phyloP scores from a whole-genome alignment of 2,113 vertebrate species.

The Oxyura jamaicensis region DNA sequence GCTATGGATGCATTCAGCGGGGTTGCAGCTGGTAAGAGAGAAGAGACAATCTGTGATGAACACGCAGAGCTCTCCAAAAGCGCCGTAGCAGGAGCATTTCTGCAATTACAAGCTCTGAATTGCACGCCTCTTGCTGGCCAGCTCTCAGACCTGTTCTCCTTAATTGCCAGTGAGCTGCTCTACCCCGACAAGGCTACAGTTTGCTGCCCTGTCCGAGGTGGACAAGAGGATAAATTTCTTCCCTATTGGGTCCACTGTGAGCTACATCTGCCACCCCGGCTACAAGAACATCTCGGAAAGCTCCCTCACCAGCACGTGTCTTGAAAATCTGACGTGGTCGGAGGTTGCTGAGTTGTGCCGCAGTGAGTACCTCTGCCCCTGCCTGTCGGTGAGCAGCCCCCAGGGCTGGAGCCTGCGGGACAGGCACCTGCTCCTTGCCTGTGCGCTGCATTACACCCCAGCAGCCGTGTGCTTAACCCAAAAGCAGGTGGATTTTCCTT shows the following conservation, averaged over 20 bases:
- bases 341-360: slow-evolving; percentile 39
- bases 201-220: background rate
- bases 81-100: rapidly evolving
- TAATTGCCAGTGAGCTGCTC: slow-evolving; percentile 36
- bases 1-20: rapidly evolving
- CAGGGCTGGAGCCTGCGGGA: background rate
- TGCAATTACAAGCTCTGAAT: rapidly evolving
- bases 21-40: rapidly evolving
- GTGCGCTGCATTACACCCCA: background rate
- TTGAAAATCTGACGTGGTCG: slow-evolving; percentile 37
- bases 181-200: background rate
- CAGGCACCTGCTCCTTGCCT: background rate
- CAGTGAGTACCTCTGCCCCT: slow-evolving; percentile 39
- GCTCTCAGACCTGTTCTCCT: background rate
- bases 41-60: rapidly evolving
- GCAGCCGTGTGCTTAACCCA: rapidly evolving
- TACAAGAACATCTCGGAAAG: slow-evolving; percentile 34
- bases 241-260: background rate
- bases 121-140: rapidly evolving
- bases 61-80: rapidly evolving
- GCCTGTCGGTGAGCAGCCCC: rapidly evolving
- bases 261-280: slow-evolving; percentile 65
- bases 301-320: slow-evolving; percentile 40
- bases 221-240: background rate
- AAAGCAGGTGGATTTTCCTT: background rate